Conservation (phyloP, 2,113 vertebrate genomes). For the Tenrec ecaudatus region DNA sequence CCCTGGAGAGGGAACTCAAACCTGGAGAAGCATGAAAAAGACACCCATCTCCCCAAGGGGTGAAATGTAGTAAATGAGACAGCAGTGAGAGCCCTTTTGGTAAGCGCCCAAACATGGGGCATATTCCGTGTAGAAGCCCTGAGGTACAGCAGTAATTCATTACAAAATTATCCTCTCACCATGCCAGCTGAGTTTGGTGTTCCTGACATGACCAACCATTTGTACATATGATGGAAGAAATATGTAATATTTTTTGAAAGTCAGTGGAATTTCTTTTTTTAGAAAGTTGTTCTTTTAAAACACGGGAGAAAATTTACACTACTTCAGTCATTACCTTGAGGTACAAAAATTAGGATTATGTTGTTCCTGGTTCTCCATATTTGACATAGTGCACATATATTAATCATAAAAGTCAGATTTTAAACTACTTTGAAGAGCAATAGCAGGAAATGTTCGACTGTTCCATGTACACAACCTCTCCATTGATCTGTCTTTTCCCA, state of each 20-base stretch:
- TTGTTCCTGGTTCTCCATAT: background rate
- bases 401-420: constrained; percentile 33
- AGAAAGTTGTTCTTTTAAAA: constrained; percentile 6
- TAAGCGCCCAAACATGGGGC: constrained; percentile 10
- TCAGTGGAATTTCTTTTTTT: background rate
- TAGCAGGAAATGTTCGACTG: background rate
- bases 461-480: background rate
- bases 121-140: constrained; percentile 19
- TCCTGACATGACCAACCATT: background rate
- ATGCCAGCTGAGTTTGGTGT: background rate
- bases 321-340: background rate
- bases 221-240: background rate
- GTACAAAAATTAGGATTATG: background rate
- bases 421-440: constrained; percentile 14
- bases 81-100: constrained; percentile 49
- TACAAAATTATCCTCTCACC: background rate
- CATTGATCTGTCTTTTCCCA: too few relatives aligned
- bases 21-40: background rate
- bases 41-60: background rate
- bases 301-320: background rate
- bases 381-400: background rate
- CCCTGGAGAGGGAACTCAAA: constrained; percentile 73
- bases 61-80: constrained; percentile 10
- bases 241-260: background rate
- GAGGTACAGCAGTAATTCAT: constrained; percentile 46